Base-by-base conservation (phyloP, 1,140 invertebrate species). In the Drosophila orena region DNA sequence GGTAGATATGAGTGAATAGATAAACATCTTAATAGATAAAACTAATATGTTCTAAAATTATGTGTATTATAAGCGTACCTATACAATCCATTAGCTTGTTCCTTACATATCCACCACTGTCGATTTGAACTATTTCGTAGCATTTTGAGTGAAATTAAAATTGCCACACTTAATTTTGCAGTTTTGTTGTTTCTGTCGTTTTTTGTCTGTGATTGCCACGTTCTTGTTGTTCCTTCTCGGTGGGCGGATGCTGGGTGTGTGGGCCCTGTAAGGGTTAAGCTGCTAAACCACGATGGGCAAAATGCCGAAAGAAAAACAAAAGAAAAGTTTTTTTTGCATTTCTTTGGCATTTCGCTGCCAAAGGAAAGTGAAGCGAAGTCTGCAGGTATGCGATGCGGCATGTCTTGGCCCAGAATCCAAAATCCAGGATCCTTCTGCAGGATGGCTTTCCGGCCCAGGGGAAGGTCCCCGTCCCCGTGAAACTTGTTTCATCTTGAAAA, bases 291-390 rank as follows among this genome's bases (percentile, higher is more conserved):
- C 54, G 54, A 12, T 17, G 56, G 54, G 42, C 56, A 73, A 71
- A 56, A 49, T 42, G n/a, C 53, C 35, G 27, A 61, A 58, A 62
- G 59, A 34, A 53, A 50, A 59, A 65, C 43, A 57, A 62, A 62
- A 57, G 52, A 68, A 88, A 89, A 89, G 79, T 88, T 88, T 83
- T 88, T 79, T 88, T 88, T 88, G 83, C 79, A 88, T 88, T 88
- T 88, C 71, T 76, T 75, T 81, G 83, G 71, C 75, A 83, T 77
- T 88, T 71, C 65, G 74, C 64, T 86, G 62, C 53, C 71, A 59
- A 72, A 52, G 68, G 75, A 78, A 81, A 81, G 83, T 78, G 68
- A 74, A 58, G 55, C 62, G 62, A 76, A 71, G 57, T 56, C 79
- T 79, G 75, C 83, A 89, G 83, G 83, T 83, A 81, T 78, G 65